These are phyloP conservation scores for Cheilinus undulatus DNA, from an alignment of 2,113 vertebrate genomes.

Conservation along the genomic window DNA sequence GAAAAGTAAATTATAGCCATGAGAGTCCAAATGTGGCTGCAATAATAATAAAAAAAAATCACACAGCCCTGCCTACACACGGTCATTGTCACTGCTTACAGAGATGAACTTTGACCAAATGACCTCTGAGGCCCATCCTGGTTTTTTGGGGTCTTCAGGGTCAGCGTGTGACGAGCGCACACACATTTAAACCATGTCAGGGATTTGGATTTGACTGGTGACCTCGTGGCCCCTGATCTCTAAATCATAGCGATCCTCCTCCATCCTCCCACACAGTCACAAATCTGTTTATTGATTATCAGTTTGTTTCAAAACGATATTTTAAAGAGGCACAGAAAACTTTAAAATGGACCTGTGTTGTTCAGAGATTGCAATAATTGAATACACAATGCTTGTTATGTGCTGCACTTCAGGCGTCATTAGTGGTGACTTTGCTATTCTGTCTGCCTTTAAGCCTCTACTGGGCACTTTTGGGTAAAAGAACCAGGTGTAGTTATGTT, in stretches of 20 bases:
- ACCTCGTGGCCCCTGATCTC: slow-evolving; percentile 10
- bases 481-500: no score
- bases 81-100: slow-evolving; percentile 18
- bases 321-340: neutral
- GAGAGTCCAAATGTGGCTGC: neutral
- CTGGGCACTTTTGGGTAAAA: no score
- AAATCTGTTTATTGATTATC: slow-evolving; percentile 36
- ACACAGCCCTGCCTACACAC: slow-evolving; percentile 19
- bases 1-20: neutral
- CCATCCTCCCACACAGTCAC: slow-evolving; percentile 35
- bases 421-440: no score
- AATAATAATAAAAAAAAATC: neutral
- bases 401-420: no score
- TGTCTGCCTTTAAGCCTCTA: no score
- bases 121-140: neutral
- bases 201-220: slow-evolving; percentile 30
- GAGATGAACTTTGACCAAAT: slow-evolving; percentile 33
- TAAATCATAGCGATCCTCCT: neutral
- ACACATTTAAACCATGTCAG: neutral
- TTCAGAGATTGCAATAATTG: no score
- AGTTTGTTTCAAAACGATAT: neutral
- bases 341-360: neutral
- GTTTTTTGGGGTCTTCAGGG: neutral
- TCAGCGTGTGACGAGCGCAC: neutral
- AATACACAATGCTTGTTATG: no score